Percentiles rank a stretch among this genome's conserved stretches.
Conservation (phyloP, 1,140 invertebrate genomes). For the Archivesica marissinica region DNA sequence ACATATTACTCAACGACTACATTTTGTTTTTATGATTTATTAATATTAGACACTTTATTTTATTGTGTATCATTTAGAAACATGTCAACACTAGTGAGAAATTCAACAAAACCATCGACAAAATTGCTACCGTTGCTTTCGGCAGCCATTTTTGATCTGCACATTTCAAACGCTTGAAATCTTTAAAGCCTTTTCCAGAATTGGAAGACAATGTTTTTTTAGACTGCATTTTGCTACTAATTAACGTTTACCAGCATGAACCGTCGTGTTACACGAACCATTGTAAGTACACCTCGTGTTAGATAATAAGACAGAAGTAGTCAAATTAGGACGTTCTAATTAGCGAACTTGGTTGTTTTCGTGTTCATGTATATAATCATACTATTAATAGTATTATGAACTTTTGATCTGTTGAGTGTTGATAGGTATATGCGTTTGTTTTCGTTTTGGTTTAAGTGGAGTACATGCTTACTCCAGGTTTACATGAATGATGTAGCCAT, state of each 20-base stretch:
- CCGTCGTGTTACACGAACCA: slow-evolving; percentile 8
- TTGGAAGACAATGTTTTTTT: background rate
- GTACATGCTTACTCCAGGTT: background rate
- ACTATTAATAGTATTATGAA: background rate
- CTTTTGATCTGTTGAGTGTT: background rate
- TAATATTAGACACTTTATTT: too few species aligned
- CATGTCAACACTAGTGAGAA: background rate
- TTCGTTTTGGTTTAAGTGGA: background rate
- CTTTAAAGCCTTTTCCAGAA: too few species aligned
- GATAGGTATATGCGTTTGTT: background rate
- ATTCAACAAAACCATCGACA: background rate
- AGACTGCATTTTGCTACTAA: background rate
- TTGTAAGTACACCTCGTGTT: background rate
- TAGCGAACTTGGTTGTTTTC: background rate
- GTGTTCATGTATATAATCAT: background rate
- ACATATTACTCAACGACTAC: too few species aligned
- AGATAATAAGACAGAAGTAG: background rate
- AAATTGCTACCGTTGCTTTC: background rate
- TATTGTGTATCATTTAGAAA: too few species aligned
- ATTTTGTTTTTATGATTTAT: too few species aligned
- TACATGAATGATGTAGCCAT: background rate
- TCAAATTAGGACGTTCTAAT: slow-evolving; percentile 31
- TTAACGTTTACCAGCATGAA: slow-evolving; percentile 6
- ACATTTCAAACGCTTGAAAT: background rate
- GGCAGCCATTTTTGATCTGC: background rate